phyloP scores from a whole-genome alignment of 2,113 vertebrate species.

The Lates calcarifer region DNA sequence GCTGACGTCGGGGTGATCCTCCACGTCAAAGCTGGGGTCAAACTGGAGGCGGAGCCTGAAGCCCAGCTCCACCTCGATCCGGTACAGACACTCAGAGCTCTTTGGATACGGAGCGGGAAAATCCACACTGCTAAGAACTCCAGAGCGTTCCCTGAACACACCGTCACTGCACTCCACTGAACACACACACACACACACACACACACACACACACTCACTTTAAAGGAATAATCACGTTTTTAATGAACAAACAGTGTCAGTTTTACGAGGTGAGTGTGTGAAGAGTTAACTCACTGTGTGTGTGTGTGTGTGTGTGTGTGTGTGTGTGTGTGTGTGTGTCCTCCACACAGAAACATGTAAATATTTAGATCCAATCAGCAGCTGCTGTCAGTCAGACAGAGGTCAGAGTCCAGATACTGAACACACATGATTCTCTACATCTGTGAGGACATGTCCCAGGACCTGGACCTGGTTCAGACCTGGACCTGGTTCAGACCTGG shows the following conservation, averaged over 20 bases:
- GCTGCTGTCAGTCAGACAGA: conserved; percentile 48
- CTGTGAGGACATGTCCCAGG: background rate
- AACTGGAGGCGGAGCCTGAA: conserved; percentile 91
- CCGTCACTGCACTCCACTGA: conserved; percentile 94
- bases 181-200: conserved; percentile 29
- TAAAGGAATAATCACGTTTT: too few species aligned
- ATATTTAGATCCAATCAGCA: conserved; percentile 66
- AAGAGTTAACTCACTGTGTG: too few species aligned
- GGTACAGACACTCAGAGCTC: conserved; percentile 92
- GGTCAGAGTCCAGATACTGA: background rate
- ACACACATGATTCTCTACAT: conserved; percentile 7
- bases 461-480: background rate
- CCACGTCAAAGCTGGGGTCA: conserved; percentile 91
- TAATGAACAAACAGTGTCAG: too few species aligned
- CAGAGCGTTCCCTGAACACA: conserved; percentile 90
- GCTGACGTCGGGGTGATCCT: conserved; percentile 92
- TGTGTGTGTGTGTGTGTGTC: conserved; percentile 4
- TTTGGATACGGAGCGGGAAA: conserved; percentile 94
- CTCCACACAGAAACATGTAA: conserved; percentile 61
- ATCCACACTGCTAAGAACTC: conserved; percentile 88
- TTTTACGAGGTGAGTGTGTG: background rate
- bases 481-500: background rate
- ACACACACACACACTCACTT: conserved; percentile 10
- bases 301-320: conserved; percentile 2
- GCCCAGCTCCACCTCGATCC: conserved; percentile 90